Base-by-base conservation (phyloP, 2,888 invertebrate genomes). In the Latrodectus hesperus region DNA sequence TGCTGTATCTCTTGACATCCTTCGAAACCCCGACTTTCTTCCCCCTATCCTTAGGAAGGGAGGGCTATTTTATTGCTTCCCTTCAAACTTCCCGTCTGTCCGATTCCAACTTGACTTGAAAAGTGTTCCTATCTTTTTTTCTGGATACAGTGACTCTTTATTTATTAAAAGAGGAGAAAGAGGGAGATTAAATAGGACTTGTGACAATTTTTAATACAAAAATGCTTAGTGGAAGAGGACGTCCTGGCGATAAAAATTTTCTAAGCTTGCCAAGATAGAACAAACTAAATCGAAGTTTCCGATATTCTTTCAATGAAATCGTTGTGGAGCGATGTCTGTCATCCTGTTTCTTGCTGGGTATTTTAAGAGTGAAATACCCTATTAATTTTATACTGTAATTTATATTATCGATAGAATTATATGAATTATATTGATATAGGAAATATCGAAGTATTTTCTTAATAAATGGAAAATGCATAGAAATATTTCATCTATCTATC, bases 1-100 rank as follows among this genome's bases (percentile, higher is more conserved):
- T 85, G 85, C 85, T 68, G 79, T n/a, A 16, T 52, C 51, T 74
- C 85, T 85, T 85, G 85, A 85, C 85, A 85, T 85, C 85, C 85
- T 85, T 85, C 38, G 22, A 51, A 12, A 17, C 73, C 81, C 74
- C 74, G 60, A 60, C 60, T 60, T 14, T 14, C 10, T 6, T 14
- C 16, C 16, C 11, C n/a, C 52, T 51, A 51, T 52, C 65, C 26
- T 9, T 26, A 14, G 60, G 72, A 74, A 64, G 75, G 85, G 85
- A 68, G 79, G 79, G 79, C 85, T 85, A 75, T 85, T 85, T 85
- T 85, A 85, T 85, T 70, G 70, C 85, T 85, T 85, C 85, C 85
- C 85, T 71, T 85, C 52, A 74, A 79, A 80, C 85, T 80, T 85
- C 85, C 85, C 85, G 84, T 79, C 82, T 82, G 82, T 55, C 75